Base-by-base conservation (phyloP, 1,140 invertebrate species). In the Magallana ariakensis region DNA sequence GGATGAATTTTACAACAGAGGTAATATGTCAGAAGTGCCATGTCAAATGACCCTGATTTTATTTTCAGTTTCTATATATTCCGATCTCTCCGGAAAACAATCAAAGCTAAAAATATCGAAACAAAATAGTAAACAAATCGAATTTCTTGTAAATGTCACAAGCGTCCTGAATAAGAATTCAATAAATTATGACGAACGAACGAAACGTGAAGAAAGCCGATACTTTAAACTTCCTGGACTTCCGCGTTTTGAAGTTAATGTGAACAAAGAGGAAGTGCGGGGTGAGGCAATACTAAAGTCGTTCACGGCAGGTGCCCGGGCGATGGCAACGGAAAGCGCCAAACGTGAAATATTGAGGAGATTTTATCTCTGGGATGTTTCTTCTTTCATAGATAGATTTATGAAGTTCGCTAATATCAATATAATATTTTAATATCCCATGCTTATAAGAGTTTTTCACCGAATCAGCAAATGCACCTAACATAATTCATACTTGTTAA, bases 221-320 rank as follows among this genome's bases (percentile, higher is more conserved):
- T 19, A 75, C 66, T 26, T 75, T 75, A 26, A 75, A 75, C 66
- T 33, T 75, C 66, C 66, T 33, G 1, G 33, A 75, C 66, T 75
- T 75, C 66, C 66, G 66, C 10, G 66, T 75, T 19, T 33, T 26
- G 66, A 75, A 33, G 66, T 33, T 22, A 4, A 75, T 22, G 19
- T 75, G 33, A 26, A 75, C 33, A 75, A 75, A 75, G 22, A 75
- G 66, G 66, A 75, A 75, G 66, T 26, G 66, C 8, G 22, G 22
- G 22, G 16, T 19, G 11, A 33, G 66, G 66, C 9, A 26, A 46
- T 13, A 26, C 26, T 75, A 75, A 70, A 22, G 19, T 70, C 62
- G 19, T 75, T 26, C 7, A 75, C 66, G 19, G 66, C 9, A 75
- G 66, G 19, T 75, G 66, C 66, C 22, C 22, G 10, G 66, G 66